phyloP scores from a whole-genome alignment of 2,113 vertebrate genomes.

The Aix galericulata region DNA sequence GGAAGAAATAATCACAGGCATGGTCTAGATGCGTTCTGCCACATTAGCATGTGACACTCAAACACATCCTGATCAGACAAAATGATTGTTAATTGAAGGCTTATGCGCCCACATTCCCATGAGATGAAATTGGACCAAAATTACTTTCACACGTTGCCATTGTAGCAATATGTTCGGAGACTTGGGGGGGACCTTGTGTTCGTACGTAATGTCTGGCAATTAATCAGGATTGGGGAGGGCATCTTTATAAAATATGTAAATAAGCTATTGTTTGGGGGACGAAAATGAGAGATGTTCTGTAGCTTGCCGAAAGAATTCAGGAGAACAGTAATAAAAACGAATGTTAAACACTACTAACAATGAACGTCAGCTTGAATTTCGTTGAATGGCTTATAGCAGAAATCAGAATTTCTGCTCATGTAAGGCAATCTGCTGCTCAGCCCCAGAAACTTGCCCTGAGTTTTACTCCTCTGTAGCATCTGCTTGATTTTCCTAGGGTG shows the following conservation, averaged over 20 bases:
- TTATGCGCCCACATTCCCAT: slow-evolving; percentile 39
- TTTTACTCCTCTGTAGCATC: neutral
- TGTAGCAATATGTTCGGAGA: neutral
- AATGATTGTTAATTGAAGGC: slow-evolving; percentile 46
- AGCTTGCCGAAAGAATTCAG: neutral
- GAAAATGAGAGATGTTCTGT: neutral
- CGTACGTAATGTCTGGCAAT: slow-evolving; percentile 28
- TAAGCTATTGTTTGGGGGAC: slow-evolving; percentile 27
- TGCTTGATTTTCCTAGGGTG: neutral
- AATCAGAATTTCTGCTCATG: neutral
- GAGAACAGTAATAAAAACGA: neutral
- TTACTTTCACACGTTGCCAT: slow-evolving; percentile 56
- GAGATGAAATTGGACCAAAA: slow-evolving; percentile 47
- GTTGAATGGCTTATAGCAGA: neutral
- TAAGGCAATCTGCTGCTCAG: neutral
- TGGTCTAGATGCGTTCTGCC: neutral
- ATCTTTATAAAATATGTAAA: slow-evolving; percentile 32
- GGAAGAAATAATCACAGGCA: neutral
- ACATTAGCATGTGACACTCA: slow-evolving; percentile 11
- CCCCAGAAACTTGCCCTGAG: neutral
- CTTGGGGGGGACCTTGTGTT: neutral
- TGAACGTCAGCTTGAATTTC: neutral
- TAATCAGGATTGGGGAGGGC: neutral
- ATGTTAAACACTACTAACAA: neutral
- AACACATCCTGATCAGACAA: neutral